Evolutionary conservation across 2,888 invertebrate genomes (phyloP), one percentile per base, ranked within the genome.

Genomic region (Schizaphis graminum): DNA sequence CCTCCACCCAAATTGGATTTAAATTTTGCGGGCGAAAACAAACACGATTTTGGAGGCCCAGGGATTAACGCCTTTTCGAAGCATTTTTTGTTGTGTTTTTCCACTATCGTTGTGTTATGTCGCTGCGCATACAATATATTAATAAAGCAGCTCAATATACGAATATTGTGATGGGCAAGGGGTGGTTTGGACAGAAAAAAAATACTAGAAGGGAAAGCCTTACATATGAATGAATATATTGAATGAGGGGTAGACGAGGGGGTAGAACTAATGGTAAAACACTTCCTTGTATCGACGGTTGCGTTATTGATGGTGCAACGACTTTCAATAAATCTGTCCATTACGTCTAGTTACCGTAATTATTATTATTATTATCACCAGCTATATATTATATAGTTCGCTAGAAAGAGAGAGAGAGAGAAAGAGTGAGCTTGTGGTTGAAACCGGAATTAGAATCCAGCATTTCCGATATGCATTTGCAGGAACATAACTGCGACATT

Each of bases 201-300:
- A 85, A 41, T 13, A 35, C 88, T 13, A 89, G n/a, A 88, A 56
- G 89, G 89, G 84, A 84, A 89, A 53, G 35, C 92, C 47, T 88
- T 67, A 67, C 47, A 67, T 77, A 57, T 85, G n/a, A n/a, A 88
- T 21, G 67, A 84, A 89, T 44, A 61, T 84, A 53, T 35, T 21
- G 85, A 24, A 44, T 41, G 47, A 90, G 84, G 89, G 89, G 77
- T 84, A 85, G 57, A 21, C 26, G 41, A 16, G n/a, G 28, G 61
- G 41, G 41, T 53, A 28, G 85, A 91, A 94, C 67, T 94, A 94
- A 94, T 94, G 94, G 91, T 94, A 94, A 94, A 94, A 94, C 94
- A 91, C 94, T 94, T 94, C 91, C 94, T 94, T 53, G 61, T 67
- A 91, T 94, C 86, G 94, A 94, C 86, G 90, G 91, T 61, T 53